Base-by-base conservation (phyloP, 2,888 invertebrate species). In the Sminthurinus aureus region DNA sequence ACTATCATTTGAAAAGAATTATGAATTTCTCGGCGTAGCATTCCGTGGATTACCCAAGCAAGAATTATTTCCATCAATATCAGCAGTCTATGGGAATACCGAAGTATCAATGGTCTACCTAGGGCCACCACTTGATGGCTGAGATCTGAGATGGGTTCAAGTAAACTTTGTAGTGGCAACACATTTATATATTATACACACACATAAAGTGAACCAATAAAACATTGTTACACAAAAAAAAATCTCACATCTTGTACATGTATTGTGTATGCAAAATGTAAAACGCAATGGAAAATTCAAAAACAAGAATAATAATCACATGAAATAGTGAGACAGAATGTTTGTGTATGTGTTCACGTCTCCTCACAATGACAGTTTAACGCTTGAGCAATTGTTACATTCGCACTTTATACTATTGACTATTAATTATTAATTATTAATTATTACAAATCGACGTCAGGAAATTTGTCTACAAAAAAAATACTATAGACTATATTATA, bases 101-200 rank as follows among this genome's bases (percentile, higher is more conserved):
- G 98, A 99, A 93, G 98, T 99, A 69, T 98, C 98, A 66, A 98
- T 99, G 98, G 97, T 98, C 73, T 99, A 99, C 91, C 92, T 98
- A 89, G 99, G 99, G 87, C 94, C 95, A 87, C 98, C 99, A n/a
- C 91, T 97, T 90, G 98, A 98, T 93, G 98, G 98, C 92, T 97
- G 94, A 94, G 58, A 64, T 2, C 9, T 64, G 64, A n/a, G 38
- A 38, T 38, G 38, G 38, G 6, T 38, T 38, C 38, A 38, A 38
- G 38, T 38, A 38, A 38, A 38, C 38, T 38, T 38, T 38, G 38
- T 38, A 38, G 38, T 38, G 38, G 6, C 38, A 6, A 38, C 38
- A 6, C 38, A 38, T 38, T 38, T 38, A 38, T 6, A 38, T 38
- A 1, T 38, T 38, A 38, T 6, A 38, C 38, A 38, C 38, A 38